Evolutionary conservation across 2,113 vertebrate genomes (phyloP).

Genomic region (Physeter macrocephalus): DNA sequence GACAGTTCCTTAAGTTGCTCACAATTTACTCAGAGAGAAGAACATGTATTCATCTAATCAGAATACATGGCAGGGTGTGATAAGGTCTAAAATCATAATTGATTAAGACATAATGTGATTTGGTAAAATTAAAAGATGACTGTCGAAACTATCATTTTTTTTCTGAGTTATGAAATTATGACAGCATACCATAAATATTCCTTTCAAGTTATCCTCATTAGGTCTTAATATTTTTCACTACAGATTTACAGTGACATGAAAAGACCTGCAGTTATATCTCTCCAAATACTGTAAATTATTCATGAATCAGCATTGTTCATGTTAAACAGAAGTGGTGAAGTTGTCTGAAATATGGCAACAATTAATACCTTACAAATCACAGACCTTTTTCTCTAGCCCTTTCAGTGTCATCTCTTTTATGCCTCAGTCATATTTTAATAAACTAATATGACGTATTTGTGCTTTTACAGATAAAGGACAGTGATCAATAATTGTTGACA

Average conservation of each 20-base stretch:
- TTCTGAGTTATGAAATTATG: conserved; percentile 5
- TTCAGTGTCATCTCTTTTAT: conserved; percentile 4
- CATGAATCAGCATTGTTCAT: conserved; percentile 30
- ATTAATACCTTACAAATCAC: not conserved
- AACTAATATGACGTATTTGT: not conserved
- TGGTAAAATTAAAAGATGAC: conserved; percentile 10
- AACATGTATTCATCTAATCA: not conserved
- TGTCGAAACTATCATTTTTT: not conserved
- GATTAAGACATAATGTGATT: not conserved
- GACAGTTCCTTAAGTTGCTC: not conserved
- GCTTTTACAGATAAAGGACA: not conserved
- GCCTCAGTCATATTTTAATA: not conserved
- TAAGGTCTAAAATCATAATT: conserved; percentile 16
- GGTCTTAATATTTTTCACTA: conserved; percentile 20
- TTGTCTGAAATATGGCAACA: conserved; percentile 27
- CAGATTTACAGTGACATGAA: conserved; percentile 26
- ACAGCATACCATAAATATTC: not conserved
- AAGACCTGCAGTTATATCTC: not conserved
- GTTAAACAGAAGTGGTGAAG: not conserved
- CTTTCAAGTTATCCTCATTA: not conserved
- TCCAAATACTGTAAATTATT: conserved; percentile 33
- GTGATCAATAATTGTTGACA: conserved; percentile 21
- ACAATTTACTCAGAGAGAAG: not conserved
- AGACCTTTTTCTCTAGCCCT: not conserved
- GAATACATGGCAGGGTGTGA: not conserved